Percentiles rank a stretch among this genome's conserved stretches.
These are phyloP conservation scores for Sipha flava DNA, from an alignment of 1,140 invertebrate genomes.

Conservation along the genomic window DNA sequence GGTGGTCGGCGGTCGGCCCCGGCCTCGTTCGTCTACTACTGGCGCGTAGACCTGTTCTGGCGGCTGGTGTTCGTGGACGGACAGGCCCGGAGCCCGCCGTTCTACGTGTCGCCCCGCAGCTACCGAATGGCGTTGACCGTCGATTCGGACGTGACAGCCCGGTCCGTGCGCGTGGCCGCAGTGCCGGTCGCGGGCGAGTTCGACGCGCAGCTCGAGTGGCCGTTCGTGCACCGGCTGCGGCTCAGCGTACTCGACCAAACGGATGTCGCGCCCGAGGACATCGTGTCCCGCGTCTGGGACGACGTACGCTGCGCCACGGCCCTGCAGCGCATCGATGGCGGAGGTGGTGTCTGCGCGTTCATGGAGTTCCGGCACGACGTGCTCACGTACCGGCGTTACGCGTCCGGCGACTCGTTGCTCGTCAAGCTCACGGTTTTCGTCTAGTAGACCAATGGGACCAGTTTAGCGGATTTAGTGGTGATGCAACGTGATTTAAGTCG, in stretches of 20 bases:
- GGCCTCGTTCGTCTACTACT: neutral
- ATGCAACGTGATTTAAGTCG: too few relatives aligned
- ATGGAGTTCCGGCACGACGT: conserved; percentile 17
- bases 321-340: neutral
- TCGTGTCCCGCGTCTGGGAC: conserved; percentile 1
- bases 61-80: neutral
- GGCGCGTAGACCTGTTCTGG: conserved; percentile 6
- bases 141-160: neutral
- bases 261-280: neutral
- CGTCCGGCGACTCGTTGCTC: neutral
- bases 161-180: neutral
- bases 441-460: too few relatives aligned
- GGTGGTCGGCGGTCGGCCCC: neutral
- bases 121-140: neutral
- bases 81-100: neutral
- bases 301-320: neutral
- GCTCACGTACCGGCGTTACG: neutral
- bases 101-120: conserved; percentile 1
- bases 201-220: neutral
- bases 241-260: conserved; percentile 20
- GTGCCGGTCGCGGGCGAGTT: neutral
- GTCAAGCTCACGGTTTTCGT: neutral
- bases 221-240: neutral
- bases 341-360: neutral
- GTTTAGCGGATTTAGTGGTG: too few relatives aligned